These are phyloP conservation scores for Eurytoma californica DNA, from an alignment of 2,888 invertebrate genomes.

Conservation along the genomic window DNA sequence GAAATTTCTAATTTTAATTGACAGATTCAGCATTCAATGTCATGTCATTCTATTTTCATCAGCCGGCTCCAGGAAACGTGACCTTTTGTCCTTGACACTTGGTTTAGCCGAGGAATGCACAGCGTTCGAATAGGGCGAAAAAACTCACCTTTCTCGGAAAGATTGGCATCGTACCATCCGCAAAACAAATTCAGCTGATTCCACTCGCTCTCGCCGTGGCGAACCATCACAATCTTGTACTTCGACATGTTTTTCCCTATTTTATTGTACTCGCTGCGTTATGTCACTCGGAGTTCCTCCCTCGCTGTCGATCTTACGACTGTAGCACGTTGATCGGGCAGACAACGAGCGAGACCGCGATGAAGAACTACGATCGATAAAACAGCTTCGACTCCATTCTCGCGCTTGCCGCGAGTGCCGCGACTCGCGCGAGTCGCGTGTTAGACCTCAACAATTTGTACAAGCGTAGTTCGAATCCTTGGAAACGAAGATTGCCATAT, in stretches of 20 bases:
- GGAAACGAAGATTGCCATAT: background rate
- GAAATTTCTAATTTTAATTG: too few relatives aligned
- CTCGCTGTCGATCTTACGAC: slow-evolving; percentile 22
- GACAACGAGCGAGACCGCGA: background rate
- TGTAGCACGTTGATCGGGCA: background rate
- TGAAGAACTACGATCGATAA: slow-evolving; percentile 9
- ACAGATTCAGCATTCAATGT: background rate
- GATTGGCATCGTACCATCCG: slow-evolving; percentile 80
- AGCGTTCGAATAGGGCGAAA: background rate
- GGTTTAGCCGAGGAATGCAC: background rate
- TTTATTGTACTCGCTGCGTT: background rate
- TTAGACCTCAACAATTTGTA: background rate
- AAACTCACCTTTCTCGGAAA: slow-evolving; percentile 78
- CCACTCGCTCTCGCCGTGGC: slow-evolving; percentile 82
- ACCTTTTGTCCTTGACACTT: slow-evolving; percentile 69
- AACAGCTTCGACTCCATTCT: background rate
- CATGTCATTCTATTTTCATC: background rate
- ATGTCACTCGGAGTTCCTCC: slow-evolving; percentile 13
- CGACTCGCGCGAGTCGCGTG: too few relatives aligned
- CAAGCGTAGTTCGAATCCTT: background rate
- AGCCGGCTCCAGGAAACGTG: slow-evolving; percentile 43
- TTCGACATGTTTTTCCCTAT: slow-evolving; percentile 70
- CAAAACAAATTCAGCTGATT: slow-evolving; percentile 80
- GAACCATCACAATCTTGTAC: slow-evolving; percentile 80
- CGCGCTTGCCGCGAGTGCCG: background rate